Percentiles rank a stretch among this genome's conserved stretches.
Evolutionary conservation across 2,113 vertebrate species (phyloP).

Genomic region (Mugil cephalus): DNA sequence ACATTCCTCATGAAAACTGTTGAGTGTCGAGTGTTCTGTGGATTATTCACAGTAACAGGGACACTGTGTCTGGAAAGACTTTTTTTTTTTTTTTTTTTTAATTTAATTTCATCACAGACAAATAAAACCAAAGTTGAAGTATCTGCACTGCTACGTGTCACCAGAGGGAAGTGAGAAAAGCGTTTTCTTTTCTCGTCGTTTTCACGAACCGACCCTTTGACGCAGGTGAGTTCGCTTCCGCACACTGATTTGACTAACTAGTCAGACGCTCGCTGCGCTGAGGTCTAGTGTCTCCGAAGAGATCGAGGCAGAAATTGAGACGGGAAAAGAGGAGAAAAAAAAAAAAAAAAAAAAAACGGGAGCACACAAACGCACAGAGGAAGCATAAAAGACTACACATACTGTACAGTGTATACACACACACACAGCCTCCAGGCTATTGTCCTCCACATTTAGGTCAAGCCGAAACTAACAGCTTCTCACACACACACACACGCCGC

Average conservation of each 20-base stretch:
- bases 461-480: constrained; percentile 63
- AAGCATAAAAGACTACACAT: constrained; percentile 44
- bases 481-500: constrained; percentile 40
- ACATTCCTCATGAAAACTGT: neutral
- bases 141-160: neutral
- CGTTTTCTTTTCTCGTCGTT: neutral
- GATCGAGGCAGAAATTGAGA: constrained; percentile 2
- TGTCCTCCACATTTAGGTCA: constrained; percentile 82
- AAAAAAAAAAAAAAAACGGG: constrained; percentile 33
- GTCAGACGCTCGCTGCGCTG: neutral
- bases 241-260: neutral
- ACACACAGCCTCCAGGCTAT: constrained; percentile 73
- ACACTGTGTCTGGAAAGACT: neutral
- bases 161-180: neutral
- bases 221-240: neutral
- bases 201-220: neutral
- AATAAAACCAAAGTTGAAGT: neutral
- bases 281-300: constrained; percentile 5
- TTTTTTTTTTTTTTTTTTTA: too few relatives aligned
- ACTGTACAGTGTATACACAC: constrained; percentile 43
- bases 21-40: neutral
- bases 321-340: constrained; percentile 22
- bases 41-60: neutral
- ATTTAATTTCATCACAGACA: neutral
- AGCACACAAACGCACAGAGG: constrained; percentile 54